These are phyloP conservation scores for Melanargia galathea DNA, from an alignment of 2,888 invertebrate species.

Conservation along the genomic window DNA sequence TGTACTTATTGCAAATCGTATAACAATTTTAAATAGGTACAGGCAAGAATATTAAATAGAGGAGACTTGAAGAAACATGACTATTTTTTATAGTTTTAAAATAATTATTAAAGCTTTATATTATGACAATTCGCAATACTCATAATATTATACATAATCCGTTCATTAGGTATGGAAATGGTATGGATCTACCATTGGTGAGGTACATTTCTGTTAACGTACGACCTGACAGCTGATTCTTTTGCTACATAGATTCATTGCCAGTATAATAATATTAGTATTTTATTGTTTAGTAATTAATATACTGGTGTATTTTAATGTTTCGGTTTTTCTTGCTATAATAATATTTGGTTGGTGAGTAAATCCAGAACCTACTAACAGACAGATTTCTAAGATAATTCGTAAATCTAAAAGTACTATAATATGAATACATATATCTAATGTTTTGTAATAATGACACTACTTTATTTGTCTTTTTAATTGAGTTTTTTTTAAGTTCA, in stretches of 20 bases:
- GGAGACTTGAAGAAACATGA: conserved; percentile 2
- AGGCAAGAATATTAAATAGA: not conserved
- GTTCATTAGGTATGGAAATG: not conserved
- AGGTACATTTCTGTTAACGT: not conserved
- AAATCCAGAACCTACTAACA: not conserved
- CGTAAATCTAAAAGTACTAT: not conserved
- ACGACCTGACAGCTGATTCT: too few relatives aligned
- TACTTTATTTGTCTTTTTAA: not conserved
- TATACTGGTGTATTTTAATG: too few relatives aligned
- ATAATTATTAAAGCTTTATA: conserved; percentile 2
- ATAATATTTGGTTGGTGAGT: too few relatives aligned
- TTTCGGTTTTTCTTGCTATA: not conserved
- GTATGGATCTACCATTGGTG: not conserved
- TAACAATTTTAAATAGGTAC: not conserved
- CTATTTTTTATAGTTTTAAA: not conserved
- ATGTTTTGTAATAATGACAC: not conserved
- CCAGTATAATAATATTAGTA: too few relatives aligned
- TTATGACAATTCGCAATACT: not conserved
- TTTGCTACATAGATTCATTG: too few relatives aligned
- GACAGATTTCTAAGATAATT: not conserved
- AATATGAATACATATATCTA: not conserved
- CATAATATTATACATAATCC: not conserved
- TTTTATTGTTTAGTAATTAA: too few relatives aligned
- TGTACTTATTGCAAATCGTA: not conserved
- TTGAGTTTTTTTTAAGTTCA: not conserved